phyloP scores from a whole-genome alignment of 2,113 vertebrate species.

The Prunella himalayana region DNA sequence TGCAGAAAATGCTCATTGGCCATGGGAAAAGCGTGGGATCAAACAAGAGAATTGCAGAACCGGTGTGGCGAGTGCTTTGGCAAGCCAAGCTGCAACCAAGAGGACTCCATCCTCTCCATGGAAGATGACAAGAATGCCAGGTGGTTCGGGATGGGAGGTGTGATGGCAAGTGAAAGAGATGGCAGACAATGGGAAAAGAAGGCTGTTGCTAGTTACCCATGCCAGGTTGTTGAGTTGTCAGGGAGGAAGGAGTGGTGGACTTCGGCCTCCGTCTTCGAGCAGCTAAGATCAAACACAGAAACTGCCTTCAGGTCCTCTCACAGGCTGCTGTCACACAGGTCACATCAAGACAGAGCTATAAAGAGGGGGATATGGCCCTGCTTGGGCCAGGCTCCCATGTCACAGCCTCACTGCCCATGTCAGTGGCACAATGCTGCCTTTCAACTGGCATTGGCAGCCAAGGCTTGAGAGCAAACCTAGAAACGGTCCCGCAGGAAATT shows the following conservation, averaged over 20 bases:
- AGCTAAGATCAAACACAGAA: conserved; percentile 47
- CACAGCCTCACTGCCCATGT: neutral
- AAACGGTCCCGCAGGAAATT: neutral
- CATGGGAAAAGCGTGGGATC: neutral
- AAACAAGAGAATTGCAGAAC: neutral
- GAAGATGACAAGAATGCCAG: neutral
- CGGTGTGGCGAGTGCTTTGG: fast-evolving
- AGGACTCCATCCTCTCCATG: neutral
- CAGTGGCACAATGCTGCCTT: fast-evolving
- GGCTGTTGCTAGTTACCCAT: conserved; percentile 19
- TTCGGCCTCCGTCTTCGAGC: conserved; percentile 4
- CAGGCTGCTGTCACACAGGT: neutral
- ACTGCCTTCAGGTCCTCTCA: neutral
- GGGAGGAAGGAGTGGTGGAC: neutral
- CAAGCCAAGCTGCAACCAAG: neutral
- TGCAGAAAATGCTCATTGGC: neutral
- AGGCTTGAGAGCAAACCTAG: neutral
- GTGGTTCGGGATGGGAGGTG: neutral
- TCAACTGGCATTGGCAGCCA: neutral
- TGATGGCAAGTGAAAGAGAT: neutral
- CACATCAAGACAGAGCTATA: neutral
- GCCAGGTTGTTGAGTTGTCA: neutral
- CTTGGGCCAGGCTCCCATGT: neutral
- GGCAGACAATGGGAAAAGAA: neutral
- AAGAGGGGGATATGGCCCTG: neutral